Evolutionary conservation across 2,797 vertebrate species (phyloP), one percentile per base, ranked within the genome.

Genomic region (Urosaurus nigricauda): DNA sequence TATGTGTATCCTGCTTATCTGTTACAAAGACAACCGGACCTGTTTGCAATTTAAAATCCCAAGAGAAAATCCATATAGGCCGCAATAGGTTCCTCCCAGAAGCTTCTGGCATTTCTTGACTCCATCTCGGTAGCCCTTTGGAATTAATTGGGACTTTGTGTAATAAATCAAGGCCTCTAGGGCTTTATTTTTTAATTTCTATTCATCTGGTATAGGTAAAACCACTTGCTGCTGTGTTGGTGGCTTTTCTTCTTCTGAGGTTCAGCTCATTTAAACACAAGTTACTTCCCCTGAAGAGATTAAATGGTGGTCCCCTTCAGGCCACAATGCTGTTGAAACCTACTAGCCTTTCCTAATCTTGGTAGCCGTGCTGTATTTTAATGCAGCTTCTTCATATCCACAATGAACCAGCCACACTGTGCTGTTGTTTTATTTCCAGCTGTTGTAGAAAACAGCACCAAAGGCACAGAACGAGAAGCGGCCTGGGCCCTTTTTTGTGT

Each of bases 231-330:
- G 21, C n/a, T 35, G 26, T 5, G 17, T 73, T 35, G 53, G 32
- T 7, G 24, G n/a, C 1, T n/a, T 51, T 35, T 26, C 47, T 26
- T 51, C 14, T 58, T 17, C 56, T 58, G 56, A 58, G 24, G 24
- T 29, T 68, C 40, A 21, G 60, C 5, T 13, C 32, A 8, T 47
- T 40, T 47, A 32, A 32, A 32, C 40, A 1, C 26, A 58, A 2
- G 51, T 13, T 35, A 26, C 63, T 32, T 63, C 58, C 19, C 32
- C 17, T 16, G 2, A 9, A 14, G 26, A 47, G 24, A 51, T 47
- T n/a, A 37, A 79, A 51, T 86, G 19, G 56, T 77, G 32, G 84
- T 35, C 9, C n/a, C 84, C 40, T n/a, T 78, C 77, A 77, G 56
- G 26, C 24, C 56, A 26, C 13, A 40, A 2, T 29, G 37, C n/a